Evolutionary conservation across 2,113 vertebrate species (phyloP).

Genomic region (Orcinus orca): DNA sequence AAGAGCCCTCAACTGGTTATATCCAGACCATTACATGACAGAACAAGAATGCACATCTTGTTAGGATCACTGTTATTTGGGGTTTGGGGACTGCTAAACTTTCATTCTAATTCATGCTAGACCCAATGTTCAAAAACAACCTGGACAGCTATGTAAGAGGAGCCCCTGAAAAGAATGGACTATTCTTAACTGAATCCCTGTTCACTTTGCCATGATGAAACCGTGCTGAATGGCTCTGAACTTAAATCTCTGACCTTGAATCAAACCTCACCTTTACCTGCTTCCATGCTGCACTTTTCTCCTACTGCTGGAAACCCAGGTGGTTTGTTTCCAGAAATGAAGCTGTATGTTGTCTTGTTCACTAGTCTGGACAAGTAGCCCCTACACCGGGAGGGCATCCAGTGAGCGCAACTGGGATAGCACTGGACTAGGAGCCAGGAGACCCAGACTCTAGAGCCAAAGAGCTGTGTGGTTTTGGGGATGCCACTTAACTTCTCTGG

Average conservation of each 20-base stretch:
- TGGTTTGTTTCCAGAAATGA: background rate
- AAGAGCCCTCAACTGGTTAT: background rate
- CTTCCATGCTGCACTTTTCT: background rate
- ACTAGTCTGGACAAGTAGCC: background rate
- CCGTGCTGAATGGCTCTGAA: background rate
- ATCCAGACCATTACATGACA: background rate
- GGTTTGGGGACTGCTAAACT: background rate
- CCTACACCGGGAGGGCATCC: background rate
- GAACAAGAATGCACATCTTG: background rate
- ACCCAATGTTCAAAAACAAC: background rate
- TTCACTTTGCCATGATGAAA: background rate
- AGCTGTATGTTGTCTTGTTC: background rate
- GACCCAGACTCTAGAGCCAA: background rate
- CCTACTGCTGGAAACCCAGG: background rate
- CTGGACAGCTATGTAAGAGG: background rate
- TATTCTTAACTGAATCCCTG: background rate
- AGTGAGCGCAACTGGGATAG: no score
- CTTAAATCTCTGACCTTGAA: background rate
- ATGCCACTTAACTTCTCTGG: background rate
- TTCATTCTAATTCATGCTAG: background rate
- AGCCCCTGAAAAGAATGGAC: background rate
- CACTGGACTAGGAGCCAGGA: background rate
- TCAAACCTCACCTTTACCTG: background rate
- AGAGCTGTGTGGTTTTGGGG: background rate
- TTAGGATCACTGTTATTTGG: background rate